Percentiles rank a stretch among this genome's conserved stretches.
phyloP scores from a whole-genome alignment of 2,888 invertebrate genomes.

The Aricia artaxerxes region DNA sequence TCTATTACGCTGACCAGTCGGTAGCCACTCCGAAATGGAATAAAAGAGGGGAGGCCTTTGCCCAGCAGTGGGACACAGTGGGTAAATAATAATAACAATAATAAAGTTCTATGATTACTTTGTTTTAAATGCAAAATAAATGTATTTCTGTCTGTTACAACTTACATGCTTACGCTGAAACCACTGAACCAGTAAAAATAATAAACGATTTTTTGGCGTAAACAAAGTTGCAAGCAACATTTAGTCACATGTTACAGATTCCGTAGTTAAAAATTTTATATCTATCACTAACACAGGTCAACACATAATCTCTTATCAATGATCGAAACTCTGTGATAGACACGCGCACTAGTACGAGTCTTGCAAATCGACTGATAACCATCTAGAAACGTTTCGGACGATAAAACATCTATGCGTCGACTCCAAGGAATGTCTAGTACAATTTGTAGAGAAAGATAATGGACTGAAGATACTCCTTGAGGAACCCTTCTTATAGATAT shows the following conservation, averaged over 20 bases:
- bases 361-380: slow-evolving; percentile 2
- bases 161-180: no score
- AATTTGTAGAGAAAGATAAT: neutral
- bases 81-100: no score
- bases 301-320: neutral
- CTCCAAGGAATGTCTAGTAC: neutral
- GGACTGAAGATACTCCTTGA: neutral
- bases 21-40: no score
- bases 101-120: no score
- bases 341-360: neutral
- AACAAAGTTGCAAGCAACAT: neutral
- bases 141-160: no score
- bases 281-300: neutral
- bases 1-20: no score
- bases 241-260: neutral
- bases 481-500: neutral
- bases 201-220: neutral
- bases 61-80: no score
- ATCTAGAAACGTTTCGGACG: neutral
- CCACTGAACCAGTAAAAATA: no score
- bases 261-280: neutral
- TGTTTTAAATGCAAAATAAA: no score
- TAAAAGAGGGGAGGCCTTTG: no score
- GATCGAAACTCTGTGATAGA: neutral
- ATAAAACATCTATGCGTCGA: neutral